Base-by-base conservation (phyloP, 2,888 invertebrate species). In the Apodemia mormo region DNA sequence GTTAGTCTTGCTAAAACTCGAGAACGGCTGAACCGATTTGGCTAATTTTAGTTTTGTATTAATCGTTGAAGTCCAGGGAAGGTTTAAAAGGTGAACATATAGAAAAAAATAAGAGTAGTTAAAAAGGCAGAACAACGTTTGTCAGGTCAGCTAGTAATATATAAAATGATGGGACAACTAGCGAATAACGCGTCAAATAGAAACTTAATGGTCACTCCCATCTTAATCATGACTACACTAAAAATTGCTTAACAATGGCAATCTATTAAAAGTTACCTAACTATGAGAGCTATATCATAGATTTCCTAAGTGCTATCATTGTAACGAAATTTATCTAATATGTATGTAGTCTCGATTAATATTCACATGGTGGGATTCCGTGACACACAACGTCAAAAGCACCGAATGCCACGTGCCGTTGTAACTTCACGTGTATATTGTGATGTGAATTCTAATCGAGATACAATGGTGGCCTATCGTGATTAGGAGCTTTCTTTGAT, bases 341-440 rank as follows among this genome's bases (percentile, higher is more conserved):
- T 66, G 43, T 5, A 68, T 66, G 43, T 5, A 68, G 68, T 49
- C 14, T 58, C n/a, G 37, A 72, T 74, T 71, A 73, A 66, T 67
- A 75, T 73, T 72, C 74, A 72, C 61, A 58, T 14, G 54, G 29
- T 52, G 69, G 68, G 72, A 66, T 49, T 64, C 67, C 71, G 71
- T 71, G 73, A 70, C 69, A 71, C 37, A 70, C 67, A 52, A 70
- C 66, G 71, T 71, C 76, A 77, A 75, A 61, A 75, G 74, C 43
- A 68, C 75, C 76, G 75, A 70, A 70, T 40, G 72, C 75, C 76
- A 76, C 76, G 75, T 67, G 76, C 72, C 66, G 65, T 67, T 69
- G 65, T 37, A 3, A 70, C 66, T 29, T 30, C 2, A 29, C 22
- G 56, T 14, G 61, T 30, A 33, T 30, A 33, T 14, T 71, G 71